Evolutionary conservation across 2,888 invertebrate genomes (phyloP), one percentile per base, ranked within the genome.

Genomic region (Chymomyza caudatula): DNA sequence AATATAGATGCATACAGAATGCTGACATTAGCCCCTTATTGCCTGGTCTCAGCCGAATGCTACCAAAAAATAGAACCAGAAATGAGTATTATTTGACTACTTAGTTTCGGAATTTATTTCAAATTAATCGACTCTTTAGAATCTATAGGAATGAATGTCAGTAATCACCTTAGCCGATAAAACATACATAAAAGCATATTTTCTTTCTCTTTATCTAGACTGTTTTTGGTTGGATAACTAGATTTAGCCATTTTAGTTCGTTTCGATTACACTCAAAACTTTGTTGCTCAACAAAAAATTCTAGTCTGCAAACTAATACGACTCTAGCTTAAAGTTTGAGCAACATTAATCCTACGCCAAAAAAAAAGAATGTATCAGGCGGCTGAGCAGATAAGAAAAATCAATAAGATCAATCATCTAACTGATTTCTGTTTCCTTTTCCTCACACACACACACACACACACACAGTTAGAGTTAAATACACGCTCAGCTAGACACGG

Each of bases 391-490:
- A 69, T 77, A 69, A 67, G 67, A 63, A 80, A 85, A 81, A 81
- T 81, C 80, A 81, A 81, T 81, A 80, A 76, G 77, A 81, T 81
- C 80, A 85, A 85, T 81, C 80, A 81, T 77, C 80, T 73, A 65
- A 69, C 67, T 71, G 58, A 64, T 56, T 44, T 55, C 54, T 60
- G 29, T 47, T 62, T 3, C 56, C 20, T 51, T 51, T 58, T 25
- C 65, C 13, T 49, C 53, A 29, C 20, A 51, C 13, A 44, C 19
- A 51, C 13, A 57, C 13, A 25, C 4, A 43, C 17, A 25, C 13
- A 29, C 17, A 19, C 13, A 25, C 4, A 20, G 8, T 23, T 11
- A 25, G 2, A 22, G 20, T 13, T 37, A 44, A n/a, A 23, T 15
- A 22, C 22, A 43, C 19, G 19, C 37, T 15, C 11, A 60, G 37